Conservation (phyloP, 2,797 vertebrate species). For the Molossus alvarezi region DNA sequence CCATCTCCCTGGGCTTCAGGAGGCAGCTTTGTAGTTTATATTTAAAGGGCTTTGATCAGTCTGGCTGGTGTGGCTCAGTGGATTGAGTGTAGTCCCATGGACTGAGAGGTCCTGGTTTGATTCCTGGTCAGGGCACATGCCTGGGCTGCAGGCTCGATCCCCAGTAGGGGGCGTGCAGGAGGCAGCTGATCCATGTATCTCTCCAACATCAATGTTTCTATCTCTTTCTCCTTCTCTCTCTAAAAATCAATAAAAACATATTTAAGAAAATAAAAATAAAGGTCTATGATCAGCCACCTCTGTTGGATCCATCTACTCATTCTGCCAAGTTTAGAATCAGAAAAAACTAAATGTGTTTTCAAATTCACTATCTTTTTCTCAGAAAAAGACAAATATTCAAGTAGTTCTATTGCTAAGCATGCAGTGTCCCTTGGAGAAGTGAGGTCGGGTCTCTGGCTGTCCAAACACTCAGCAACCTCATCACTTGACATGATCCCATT, state of each 20-base stretch:
- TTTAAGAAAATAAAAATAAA: no score
- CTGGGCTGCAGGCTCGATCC: no score
- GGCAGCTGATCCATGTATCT: no score
- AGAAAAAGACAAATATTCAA: background rate
- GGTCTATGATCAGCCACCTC: background rate
- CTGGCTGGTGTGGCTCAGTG: no score
- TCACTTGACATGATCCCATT: slow-evolving; percentile 33
- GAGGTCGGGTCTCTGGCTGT: background rate
- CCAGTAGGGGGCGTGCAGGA: no score
- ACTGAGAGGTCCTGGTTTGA: no score
- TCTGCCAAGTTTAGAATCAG: background rate
- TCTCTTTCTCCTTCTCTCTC: no score
- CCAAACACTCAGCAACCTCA: background rate
- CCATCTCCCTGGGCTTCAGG: background rate
- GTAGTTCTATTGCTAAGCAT: background rate
- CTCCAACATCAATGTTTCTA: no score
- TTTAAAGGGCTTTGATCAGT: background rate
- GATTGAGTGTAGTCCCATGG: no score
- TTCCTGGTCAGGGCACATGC: no score
- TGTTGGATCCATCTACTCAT: background rate
- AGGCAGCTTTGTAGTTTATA: background rate
- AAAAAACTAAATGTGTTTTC: background rate
- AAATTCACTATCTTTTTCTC: background rate
- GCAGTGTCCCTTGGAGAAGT: background rate
- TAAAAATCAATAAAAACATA: no score